A percentile compares a stretch with the other conserved stretches of the same genome.
Evolutionary conservation across 1,140 invertebrate genomes (phyloP).

Genomic region (Triops cancriformis): DNA sequence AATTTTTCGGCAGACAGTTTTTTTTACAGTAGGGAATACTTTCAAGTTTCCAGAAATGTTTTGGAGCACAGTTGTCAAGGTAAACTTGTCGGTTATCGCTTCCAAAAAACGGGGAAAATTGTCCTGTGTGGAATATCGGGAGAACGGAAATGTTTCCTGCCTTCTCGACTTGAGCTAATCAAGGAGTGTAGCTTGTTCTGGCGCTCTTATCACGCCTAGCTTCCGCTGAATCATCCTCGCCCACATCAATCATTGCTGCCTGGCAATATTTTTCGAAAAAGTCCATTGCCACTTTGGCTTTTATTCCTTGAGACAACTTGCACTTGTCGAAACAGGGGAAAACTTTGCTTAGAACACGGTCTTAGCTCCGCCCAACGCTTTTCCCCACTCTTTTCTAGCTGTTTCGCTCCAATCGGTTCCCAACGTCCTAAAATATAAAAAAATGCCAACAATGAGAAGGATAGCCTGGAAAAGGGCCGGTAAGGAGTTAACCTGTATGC

Average conservation of each 20-base stretch:
- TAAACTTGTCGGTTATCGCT: not conserved
- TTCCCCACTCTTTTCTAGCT: too few relatives aligned
- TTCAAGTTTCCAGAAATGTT: too few relatives aligned
- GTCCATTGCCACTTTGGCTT: not conserved
- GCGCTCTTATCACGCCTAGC: not conserved
- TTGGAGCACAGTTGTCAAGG: not conserved
- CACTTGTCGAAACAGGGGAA: not conserved
- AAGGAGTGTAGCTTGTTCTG: not conserved
- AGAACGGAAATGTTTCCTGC: constrained; percentile 9
- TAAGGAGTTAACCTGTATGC: not conserved
- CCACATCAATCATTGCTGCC: constrained; percentile 5
- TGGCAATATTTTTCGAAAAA: not conserved
- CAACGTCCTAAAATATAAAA: too few relatives aligned
- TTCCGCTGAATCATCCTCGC: constrained; percentile 3
- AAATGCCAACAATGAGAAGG: too few relatives aligned
- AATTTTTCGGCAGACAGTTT: too few relatives aligned
- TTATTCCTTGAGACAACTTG: not conserved
- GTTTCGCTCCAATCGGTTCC: too few relatives aligned
- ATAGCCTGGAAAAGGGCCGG: not conserved
- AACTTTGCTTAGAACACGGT: too few relatives aligned
- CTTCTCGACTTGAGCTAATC: not conserved
- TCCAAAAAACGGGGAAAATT: not conserved
- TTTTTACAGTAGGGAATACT: too few relatives aligned
- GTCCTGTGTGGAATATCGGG: not conserved
- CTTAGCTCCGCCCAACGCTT: too few relatives aligned